phyloP scores from a whole-genome alignment of 2,113 vertebrate species.

The Colius striatus region DNA sequence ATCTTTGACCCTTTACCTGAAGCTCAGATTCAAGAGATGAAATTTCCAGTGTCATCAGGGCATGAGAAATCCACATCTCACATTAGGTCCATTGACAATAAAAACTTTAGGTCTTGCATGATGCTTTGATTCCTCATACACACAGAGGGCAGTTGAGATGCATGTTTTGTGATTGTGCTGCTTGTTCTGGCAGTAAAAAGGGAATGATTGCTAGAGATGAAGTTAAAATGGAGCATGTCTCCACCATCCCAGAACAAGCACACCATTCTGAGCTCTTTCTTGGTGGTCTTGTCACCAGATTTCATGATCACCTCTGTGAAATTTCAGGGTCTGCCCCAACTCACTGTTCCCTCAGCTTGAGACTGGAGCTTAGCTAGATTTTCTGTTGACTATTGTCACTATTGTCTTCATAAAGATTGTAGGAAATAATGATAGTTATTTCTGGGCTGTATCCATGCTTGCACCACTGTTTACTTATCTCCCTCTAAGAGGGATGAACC shows the following conservation, averaged over 20 bases:
- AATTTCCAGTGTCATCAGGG: neutral
- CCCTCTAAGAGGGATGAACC: neutral
- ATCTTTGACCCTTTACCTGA: neutral
- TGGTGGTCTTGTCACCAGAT: neutral
- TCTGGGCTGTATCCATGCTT: neutral
- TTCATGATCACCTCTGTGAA: neutral
- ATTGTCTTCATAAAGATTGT: neutral
- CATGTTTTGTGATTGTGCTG: neutral
- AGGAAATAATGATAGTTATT: neutral
- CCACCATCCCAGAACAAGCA: neutral
- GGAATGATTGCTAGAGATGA: neutral
- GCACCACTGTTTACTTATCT: neutral
- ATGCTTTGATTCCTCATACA: neutral
- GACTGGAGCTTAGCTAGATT: neutral
- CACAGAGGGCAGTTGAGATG: neutral
- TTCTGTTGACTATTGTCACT: neutral
- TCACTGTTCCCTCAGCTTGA: neutral
- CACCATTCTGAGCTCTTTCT: neutral
- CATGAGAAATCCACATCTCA: neutral
- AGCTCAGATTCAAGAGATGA: neutral
- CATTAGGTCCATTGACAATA: neutral
- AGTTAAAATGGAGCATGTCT: neutral
- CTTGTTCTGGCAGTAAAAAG: neutral
- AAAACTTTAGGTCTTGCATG: neutral
- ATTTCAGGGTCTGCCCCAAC: neutral